Evolutionary conservation across 2,113 vertebrate species (phyloP).

Genomic region (Cheilinus undulatus): DNA sequence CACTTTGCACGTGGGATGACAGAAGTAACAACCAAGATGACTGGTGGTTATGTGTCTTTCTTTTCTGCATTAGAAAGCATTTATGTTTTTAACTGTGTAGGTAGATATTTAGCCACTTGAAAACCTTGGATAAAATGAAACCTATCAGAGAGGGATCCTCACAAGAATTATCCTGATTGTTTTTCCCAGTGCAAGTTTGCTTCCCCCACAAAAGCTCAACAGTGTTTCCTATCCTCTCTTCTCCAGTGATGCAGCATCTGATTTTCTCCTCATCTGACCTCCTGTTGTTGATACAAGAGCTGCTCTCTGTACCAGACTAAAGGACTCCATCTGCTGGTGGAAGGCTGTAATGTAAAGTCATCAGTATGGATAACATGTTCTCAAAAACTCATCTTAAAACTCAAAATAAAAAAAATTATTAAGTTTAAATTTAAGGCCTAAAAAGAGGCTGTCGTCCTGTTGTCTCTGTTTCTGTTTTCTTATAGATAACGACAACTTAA

Average conservation of each 20-base stretch:
- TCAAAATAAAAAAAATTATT: too few species aligned
- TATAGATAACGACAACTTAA: too few species aligned
- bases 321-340: slow-evolving; percentile 65
- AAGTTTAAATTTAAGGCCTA: neutral
- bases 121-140: neutral
- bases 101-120: neutral
- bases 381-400: too few species aligned
- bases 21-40: slow-evolving; percentile 7
- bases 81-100: neutral
- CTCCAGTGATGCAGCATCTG: neutral
- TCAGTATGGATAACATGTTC: neutral
- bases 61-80: neutral
- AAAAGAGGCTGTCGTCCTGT: neutral
- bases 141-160: neutral
- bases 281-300: neutral
- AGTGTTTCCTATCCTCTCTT: neutral
- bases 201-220: neutral
- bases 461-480: too few species aligned
- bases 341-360: slow-evolving; percentile 4
- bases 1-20: slow-evolving; percentile 45
- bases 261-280: neutral
- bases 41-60: neutral
- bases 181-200: neutral
- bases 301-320: neutral
- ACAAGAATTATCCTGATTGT: too few species aligned